phyloP scores from a whole-genome alignment of 2,888 invertebrate species.

The Lepeophtheirus nordmannii region DNA sequence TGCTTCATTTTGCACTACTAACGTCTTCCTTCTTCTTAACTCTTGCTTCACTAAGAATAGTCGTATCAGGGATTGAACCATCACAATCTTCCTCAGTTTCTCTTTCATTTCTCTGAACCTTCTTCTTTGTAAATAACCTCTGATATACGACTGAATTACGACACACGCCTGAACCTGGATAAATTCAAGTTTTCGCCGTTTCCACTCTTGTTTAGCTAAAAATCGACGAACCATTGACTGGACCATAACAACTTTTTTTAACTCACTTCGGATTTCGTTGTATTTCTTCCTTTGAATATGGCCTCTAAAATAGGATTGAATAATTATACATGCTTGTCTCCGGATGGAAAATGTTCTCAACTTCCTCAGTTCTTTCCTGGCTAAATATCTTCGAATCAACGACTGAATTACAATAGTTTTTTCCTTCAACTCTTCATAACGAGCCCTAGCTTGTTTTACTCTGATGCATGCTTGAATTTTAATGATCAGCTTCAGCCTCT shows the following conservation, averaged over 20 bases:
- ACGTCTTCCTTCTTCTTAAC: neutral
- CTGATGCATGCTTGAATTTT: neutral
- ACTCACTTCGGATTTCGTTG: too few species aligned
- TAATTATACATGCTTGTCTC: neutral
- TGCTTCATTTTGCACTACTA: neutral
- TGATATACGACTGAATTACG: conserved; percentile 8
- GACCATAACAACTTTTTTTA: neutral
- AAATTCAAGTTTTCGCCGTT: neutral
- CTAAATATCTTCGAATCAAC: neutral
- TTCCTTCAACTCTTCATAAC: neutral
- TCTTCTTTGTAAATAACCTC: neutral
- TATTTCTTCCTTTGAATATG: neutral
- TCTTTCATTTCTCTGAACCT: too few species aligned
- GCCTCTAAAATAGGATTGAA: conserved; percentile 16
- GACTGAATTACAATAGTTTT: neutral
- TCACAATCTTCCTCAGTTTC: neutral
- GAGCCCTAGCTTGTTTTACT: neutral
- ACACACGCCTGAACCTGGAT: neutral
- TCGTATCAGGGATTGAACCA: neutral
- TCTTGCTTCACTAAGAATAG: neutral
- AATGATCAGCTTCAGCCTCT: neutral
- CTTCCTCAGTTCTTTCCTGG: neutral
- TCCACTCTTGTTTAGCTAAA: neutral
- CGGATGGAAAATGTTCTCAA: neutral
- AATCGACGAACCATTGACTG: neutral